phyloP scores from a whole-genome alignment of 1,140 invertebrate species.

The Melitaea cinxia region DNA sequence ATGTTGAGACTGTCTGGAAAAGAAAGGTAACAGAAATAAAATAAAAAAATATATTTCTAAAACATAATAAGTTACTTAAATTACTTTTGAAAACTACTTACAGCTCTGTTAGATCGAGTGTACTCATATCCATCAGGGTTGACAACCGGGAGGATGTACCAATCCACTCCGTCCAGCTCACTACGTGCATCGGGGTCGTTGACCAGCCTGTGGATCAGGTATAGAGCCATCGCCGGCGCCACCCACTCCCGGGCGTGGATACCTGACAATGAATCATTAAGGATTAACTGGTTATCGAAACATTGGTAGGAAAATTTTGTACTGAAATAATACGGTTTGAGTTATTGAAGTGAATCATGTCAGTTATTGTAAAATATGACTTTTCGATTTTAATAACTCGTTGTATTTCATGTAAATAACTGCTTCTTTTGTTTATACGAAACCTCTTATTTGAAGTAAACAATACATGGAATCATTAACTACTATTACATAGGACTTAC shows the following conservation, averaged over 20 bases:
- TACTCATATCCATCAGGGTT: conserved; percentile 86
- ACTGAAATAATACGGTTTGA: background rate
- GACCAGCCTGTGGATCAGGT: conserved; percentile 83
- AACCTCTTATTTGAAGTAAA: too few species aligned
- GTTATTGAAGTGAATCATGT: background rate
- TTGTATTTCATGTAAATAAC: too few species aligned
- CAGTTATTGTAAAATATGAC: background rate
- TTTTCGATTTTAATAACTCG: background rate
- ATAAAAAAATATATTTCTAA: background rate
- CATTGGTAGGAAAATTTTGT: background rate
- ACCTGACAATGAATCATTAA: conserved; percentile 44
- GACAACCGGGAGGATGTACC: conserved; percentile 84
- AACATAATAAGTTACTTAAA: too few species aligned
- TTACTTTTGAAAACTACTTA: conserved; percentile 23
- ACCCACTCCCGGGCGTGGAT: conserved; percentile 88
- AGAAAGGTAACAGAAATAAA: too few species aligned
- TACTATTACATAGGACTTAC: too few species aligned
- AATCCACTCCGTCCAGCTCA: conserved; percentile 83
- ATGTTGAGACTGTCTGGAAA: too few species aligned
- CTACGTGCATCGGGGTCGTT: conserved; percentile 69
- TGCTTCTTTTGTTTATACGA: too few species aligned
- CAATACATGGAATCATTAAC: too few species aligned
- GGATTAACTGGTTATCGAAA: conserved; percentile 15
- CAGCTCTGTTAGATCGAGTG: conserved; percentile 68
- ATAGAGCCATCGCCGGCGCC: conserved; percentile 84